A percentile compares a stretch with the other conserved stretches of the same genome.
phyloP scores from a whole-genome alignment of 1,140 invertebrate genomes.

The Wasmannia auropunctata region DNA sequence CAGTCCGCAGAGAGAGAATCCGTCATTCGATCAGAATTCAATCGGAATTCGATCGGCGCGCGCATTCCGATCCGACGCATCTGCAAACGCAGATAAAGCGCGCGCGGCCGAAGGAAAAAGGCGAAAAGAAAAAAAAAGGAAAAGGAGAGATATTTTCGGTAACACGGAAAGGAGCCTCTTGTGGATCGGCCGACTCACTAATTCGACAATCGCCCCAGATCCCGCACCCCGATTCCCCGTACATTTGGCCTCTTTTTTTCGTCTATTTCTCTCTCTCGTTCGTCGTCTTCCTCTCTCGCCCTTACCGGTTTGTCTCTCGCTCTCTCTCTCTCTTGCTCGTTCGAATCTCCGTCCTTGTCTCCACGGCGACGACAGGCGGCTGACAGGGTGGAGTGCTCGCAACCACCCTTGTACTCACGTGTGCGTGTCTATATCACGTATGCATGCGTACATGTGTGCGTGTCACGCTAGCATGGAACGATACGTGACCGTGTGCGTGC shows the following conservation, averaged over 20 bases:
- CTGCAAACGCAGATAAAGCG: not conserved
- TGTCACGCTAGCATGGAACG: not conserved
- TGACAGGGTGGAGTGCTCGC: slow-evolving; percentile 64
- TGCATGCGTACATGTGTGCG: not conserved
- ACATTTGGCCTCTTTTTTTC: slow-evolving; percentile 1
- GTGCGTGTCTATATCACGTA: not conserved
- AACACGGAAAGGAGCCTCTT: slow-evolving; percentile 29
- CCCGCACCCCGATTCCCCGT: slow-evolving; percentile 26
- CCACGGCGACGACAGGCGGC: slow-evolving; percentile 65
- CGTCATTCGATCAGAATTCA: not conserved
- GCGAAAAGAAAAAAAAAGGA: not conserved
- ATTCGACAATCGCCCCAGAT: slow-evolving; percentile 61
- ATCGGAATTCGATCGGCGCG: not conserved
- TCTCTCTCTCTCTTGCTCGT: slow-evolving; percentile 13
- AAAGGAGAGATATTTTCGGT: slow-evolving; percentile 39
- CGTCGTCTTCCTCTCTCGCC: not conserved
- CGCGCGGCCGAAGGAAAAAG: not conserved
- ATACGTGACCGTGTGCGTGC: not conserved
- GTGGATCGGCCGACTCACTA: slow-evolving; percentile 34
- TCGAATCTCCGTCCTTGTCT: slow-evolving; percentile 60
- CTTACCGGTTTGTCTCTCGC: not conserved
- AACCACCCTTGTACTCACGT: slow-evolving; percentile 18
- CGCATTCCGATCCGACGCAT: not conserved
- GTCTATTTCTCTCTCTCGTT: not conserved
- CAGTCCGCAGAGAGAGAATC: too few relatives aligned